Conservation (phyloP, 2,113 vertebrate species). For the Onychorhynchus coronatus region DNA sequence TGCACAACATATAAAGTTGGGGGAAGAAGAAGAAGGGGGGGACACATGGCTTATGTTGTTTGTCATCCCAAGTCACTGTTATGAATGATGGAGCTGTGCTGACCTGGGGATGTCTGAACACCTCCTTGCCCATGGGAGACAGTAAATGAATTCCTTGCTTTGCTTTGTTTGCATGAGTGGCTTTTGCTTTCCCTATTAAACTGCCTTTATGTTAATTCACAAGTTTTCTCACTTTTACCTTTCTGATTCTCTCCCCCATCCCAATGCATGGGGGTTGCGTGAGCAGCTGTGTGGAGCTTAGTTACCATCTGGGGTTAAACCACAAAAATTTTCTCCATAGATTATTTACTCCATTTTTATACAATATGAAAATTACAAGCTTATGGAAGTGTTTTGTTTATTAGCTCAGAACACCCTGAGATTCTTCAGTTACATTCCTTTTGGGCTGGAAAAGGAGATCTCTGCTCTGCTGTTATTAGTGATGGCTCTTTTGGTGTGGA, state of each 20-base stretch:
- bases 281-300: neutral
- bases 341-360: neutral
- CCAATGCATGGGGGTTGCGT: too few relatives aligned
- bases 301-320: neutral
- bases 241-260: neutral
- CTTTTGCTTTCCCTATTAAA: neutral
- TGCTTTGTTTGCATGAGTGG: neutral
- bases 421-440: neutral
- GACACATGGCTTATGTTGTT: neutral
- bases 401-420: neutral
- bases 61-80: neutral
- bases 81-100: neutral
- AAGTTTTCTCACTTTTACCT: neutral
- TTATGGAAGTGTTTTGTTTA: neutral
- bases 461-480: neutral
- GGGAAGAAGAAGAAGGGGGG: neutral
- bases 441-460: neutral
- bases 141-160: neutral
- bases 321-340: neutral
- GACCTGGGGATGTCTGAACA: neutral
- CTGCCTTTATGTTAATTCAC: neutral
- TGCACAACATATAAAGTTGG: neutral
- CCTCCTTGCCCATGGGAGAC: neutral
- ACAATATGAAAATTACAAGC: neutral
- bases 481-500: neutral